phyloP scores from a whole-genome alignment of 2,113 vertebrate genomes.

The Antechinus flavipes region DNA sequence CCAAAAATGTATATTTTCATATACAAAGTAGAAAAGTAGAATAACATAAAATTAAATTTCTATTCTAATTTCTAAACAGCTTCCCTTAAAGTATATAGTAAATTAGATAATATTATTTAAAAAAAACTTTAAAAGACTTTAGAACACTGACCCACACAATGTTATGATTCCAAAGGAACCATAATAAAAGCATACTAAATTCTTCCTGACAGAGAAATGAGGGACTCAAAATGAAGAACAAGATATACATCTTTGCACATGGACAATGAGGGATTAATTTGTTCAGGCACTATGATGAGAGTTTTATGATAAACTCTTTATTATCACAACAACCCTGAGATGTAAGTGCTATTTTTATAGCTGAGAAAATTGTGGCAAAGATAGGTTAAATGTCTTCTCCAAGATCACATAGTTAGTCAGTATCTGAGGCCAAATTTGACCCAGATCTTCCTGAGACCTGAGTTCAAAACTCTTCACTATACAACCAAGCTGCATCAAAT shows the following conservation, averaged over 20 bases:
- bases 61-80: neutral
- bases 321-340: neutral
- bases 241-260: neutral
- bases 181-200: neutral
- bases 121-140: neutral
- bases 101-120: neutral
- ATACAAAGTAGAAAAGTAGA: too few species aligned
- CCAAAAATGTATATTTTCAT: too few species aligned
- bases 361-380: conserved; percentile 25
- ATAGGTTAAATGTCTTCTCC: conserved; percentile 10
- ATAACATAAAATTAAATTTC: neutral
- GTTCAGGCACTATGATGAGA: neutral
- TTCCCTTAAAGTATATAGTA: neutral
- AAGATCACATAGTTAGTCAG: neutral
- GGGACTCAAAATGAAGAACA: neutral
- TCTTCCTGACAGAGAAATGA: neutral
- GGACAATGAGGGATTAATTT: neutral
- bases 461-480: neutral
- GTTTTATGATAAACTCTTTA: neutral
- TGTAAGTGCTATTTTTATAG: conserved; percentile 46
- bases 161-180: neutral
- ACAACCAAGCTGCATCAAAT: neutral
- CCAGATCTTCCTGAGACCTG: too few species aligned
- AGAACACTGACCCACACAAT: neutral
- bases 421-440: neutral